Conservation (phyloP, 1,140 invertebrate species). For the Zaprionus kolodkinae region DNA sequence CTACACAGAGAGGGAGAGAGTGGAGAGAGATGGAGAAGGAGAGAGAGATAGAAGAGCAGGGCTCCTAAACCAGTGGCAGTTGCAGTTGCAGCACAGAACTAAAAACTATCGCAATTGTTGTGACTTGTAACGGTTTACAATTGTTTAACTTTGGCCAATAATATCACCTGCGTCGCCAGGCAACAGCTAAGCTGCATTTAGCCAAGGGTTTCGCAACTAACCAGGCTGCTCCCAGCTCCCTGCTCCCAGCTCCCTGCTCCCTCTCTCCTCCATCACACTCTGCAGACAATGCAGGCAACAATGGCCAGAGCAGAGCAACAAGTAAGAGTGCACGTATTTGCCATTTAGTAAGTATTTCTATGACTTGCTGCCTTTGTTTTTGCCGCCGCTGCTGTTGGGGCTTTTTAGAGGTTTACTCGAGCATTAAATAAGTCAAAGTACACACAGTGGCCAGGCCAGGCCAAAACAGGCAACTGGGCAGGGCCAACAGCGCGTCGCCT, state of each 20-base stretch:
- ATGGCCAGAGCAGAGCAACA: conserved; percentile 55
- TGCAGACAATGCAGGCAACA: conserved; percentile 36
- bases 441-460: conserved; percentile 29
- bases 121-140: conserved; percentile 67
- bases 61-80: conserved; percentile 1
- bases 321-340: conserved; percentile 75
- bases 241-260: not conserved
- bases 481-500: conserved; percentile 37
- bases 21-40: not conserved
- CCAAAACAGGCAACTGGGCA: conserved; percentile 10
- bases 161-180: conserved; percentile 66
- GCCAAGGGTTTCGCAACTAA: conserved; percentile 15
- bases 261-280: not conserved
- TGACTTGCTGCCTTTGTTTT: conserved; percentile 71
- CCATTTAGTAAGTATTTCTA: conserved; percentile 76
- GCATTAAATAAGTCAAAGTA: conserved; percentile 77
- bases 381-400: conserved; percentile 37
- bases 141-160: conserved; percentile 79
- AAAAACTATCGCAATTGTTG: conserved; percentile 71
- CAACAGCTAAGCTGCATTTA: conserved; percentile 63
- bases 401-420: conserved; percentile 71
- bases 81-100: conserved; percentile 42
- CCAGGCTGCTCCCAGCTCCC: not conserved
- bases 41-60: not conserved
- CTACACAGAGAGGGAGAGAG: not conserved